Evolutionary conservation across 2,797 vertebrate species (phyloP).

Genomic region (Tolypeutes matacus): DNA sequence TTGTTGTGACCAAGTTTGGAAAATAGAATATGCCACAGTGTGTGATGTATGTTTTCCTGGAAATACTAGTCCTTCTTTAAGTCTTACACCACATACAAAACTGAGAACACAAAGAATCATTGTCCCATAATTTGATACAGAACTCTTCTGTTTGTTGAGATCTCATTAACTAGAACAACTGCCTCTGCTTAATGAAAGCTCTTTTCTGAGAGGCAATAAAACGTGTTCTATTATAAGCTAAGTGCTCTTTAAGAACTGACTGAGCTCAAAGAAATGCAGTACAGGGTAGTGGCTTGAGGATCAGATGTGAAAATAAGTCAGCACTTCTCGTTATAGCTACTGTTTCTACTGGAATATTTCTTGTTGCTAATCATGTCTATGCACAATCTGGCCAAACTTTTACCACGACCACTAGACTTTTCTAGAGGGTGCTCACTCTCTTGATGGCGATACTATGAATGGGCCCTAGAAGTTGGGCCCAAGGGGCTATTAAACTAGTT

Average conservation of each 20-base stretch:
- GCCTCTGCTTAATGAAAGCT: conserved; percentile 46
- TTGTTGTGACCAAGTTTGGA: not conserved
- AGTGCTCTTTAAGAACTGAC: conserved; percentile 30
- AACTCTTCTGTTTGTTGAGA: not conserved
- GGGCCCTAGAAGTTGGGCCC: not conserved
- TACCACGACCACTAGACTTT: not conserved
- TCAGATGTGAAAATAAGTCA: not conserved
- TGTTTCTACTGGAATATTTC: not conserved
- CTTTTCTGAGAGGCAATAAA: not conserved
- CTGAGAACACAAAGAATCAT: not conserved
- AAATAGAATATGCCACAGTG: not conserved
- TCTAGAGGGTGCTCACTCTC: not conserved
- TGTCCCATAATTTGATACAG: not conserved
- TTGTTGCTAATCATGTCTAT: not conserved
- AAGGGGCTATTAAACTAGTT: not conserved
- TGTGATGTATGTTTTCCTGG: not conserved
- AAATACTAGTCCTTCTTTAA: conserved; percentile 6
- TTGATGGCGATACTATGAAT: not conserved
- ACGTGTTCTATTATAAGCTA: not conserved
- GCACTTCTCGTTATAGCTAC: not conserved
- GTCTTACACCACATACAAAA: not conserved
- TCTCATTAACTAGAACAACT: not conserved
- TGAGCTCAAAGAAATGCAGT: not conserved
- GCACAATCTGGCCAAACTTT: not conserved
- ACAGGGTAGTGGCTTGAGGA: not conserved